These are phyloP conservation scores for Danionella cerebrum DNA, from an alignment of 2,113 vertebrate species.

Conservation along the genomic window DNA sequence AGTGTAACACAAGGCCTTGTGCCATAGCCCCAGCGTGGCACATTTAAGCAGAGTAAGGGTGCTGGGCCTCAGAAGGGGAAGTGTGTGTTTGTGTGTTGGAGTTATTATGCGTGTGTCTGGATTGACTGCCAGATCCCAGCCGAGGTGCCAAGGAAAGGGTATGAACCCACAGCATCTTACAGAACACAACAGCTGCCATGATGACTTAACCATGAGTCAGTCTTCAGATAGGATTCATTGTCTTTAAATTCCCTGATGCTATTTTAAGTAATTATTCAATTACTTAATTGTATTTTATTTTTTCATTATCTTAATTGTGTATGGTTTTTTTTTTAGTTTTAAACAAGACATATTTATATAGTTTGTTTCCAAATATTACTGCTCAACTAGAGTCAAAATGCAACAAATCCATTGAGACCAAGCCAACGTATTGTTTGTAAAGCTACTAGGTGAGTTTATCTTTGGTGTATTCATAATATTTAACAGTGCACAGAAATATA, in stretches of 20 bases:
- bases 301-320: too few species aligned
- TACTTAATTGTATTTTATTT: too few species aligned
- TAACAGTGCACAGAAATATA: too few species aligned
- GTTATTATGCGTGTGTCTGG: slow-evolving; percentile 4
- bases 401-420: too few species aligned
- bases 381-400: too few species aligned
- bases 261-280: neutral
- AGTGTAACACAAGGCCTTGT: neutral
- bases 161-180: neutral
- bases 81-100: slow-evolving; percentile 4
- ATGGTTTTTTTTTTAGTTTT: too few species aligned
- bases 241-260: neutral
- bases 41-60: neutral
- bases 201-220: neutral
- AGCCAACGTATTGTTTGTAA: too few species aligned
- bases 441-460: too few species aligned
- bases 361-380: too few species aligned
- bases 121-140: neutral
- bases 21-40: neutral
- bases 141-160: neutral
- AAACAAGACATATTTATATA: too few species aligned
- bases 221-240: neutral
- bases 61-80: neutral
- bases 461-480: too few species aligned
- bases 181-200: neutral